A percentile compares a stretch with the other conserved stretches of the same genome.
These are phyloP conservation scores for Hirtodrosophila alboralis DNA, from an alignment of 2,888 invertebrate genomes.

Conservation along the genomic window DNA sequence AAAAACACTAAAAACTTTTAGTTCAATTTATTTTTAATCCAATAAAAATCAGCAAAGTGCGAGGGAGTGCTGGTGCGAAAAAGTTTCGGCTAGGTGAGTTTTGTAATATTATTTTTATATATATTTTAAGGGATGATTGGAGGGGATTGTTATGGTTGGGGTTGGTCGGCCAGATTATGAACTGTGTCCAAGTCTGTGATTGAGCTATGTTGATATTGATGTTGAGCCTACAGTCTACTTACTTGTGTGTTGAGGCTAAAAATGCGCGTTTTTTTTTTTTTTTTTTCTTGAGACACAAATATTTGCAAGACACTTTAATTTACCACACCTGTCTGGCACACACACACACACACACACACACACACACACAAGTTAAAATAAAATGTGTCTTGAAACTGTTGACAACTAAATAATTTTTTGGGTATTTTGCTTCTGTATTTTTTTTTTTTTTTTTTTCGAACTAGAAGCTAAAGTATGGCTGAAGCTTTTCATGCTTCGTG, in stretches of 20 bases:
- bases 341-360: conserved; percentile 6
- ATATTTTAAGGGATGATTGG: too few relatives aligned
- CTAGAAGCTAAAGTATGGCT: conserved; percentile 22
- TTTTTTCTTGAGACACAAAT: too few relatives aligned
- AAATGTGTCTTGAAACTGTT: conserved; percentile 39
- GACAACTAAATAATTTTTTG: conserved; percentile 55
- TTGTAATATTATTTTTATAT: neutral
- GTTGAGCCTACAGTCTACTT: neutral
- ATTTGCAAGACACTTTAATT: conserved; percentile 66
- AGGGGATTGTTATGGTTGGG: too few relatives aligned
- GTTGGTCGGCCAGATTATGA: conserved; percentile 22
- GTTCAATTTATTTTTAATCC: conserved; percentile 49
- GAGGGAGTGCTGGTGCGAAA: conserved; percentile 26
- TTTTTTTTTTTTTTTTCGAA: conserved; percentile 23
- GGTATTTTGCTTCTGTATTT: conserved; percentile 28
- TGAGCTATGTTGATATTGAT: too few relatives aligned
- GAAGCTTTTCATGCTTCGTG: conserved; percentile 63
- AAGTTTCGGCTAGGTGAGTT: conserved; percentile 39
- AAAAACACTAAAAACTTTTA: conserved; percentile 24
- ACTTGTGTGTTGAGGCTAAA: conserved; percentile 45
- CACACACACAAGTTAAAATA: conserved; percentile 1
- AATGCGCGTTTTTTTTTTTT: conserved; percentile 45
- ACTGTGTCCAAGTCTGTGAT: conserved; percentile 11
- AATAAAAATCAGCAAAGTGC: conserved; percentile 43
- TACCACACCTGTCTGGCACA: conserved; percentile 22